Percentiles rank a stretch among this genome's conserved stretches.
These are phyloP conservation scores for Syngnathus acus DNA, from an alignment of 2,797 vertebrate species.

Conservation along the genomic window DNA sequence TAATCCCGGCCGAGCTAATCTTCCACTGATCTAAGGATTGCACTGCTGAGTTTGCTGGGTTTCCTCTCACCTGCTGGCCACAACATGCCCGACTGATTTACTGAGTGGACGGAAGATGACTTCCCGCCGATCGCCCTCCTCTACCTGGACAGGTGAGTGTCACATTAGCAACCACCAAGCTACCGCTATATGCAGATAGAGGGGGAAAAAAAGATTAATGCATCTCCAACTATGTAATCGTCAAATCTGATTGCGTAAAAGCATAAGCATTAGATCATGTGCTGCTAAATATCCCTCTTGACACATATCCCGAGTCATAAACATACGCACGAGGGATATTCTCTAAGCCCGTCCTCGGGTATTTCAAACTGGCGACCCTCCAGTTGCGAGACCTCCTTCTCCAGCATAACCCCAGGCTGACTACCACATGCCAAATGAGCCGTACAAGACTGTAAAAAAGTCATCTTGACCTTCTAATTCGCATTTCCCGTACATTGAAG, in stretches of 20 bases:
- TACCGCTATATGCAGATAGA: conserved; percentile 1
- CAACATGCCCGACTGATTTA: conserved; percentile 36
- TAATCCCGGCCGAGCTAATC: conserved; percentile 48
- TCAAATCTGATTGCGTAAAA: neutral
- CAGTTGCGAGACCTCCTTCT: conserved; percentile 29
- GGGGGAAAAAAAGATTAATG: neutral
- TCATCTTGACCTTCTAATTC: conserved; percentile 1
- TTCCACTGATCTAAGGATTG: conserved; percentile 43
- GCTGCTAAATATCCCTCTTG: neutral
- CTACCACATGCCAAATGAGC: conserved; percentile 22
- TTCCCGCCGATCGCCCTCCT: conserved; percentile 47
- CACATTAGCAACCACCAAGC: conserved; percentile 39
- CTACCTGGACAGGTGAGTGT: conserved; percentile 55
- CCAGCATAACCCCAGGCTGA: conserved; percentile 22
- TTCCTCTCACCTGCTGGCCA: conserved; percentile 33
- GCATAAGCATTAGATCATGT: neutral
- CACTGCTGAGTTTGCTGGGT: conserved; percentile 25
- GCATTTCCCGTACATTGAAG: conserved; percentile 5
- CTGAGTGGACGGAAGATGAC: conserved; percentile 38
- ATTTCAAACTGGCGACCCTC: conserved; percentile 43
- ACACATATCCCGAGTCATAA: conserved; percentile 20
- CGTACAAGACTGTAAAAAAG: neutral
- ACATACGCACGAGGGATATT: conserved; percentile 27
- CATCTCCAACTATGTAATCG: neutral
- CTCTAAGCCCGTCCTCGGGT: conserved; percentile 27